Evolutionary conservation across 1,140 invertebrate species (phyloP), one percentile per base, ranked within the genome.

Genomic region (Panonychus citri): DNA sequence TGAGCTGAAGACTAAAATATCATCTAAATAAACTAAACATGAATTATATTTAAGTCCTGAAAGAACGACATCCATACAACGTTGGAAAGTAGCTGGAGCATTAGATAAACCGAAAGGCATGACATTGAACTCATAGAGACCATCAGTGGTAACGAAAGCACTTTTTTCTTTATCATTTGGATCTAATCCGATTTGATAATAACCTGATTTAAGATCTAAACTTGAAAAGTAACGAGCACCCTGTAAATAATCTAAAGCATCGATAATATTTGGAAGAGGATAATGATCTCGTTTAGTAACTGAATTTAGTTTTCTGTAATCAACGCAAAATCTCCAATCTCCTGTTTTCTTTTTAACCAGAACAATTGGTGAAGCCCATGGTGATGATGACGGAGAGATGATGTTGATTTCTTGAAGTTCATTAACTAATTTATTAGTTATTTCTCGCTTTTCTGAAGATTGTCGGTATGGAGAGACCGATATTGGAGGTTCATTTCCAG

Each of bases 341-440:
- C 57, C 57, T 26, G 57, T 28, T 26, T 24, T 24, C 34, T 59
- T 59, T 17, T 21, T 25, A 8, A 57, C 57, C 21, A 59, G 25
- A 13, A 59, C 42, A 37, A 57, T 15, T 13, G 53, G 53, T 25
- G 25, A 34, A 1, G 24, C 5, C 10, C 27, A 54, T 5, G 68
- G 63, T 1, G n/a, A 55, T 15, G 54, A 57, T 17, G 66, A 69
- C 43, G 64, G 59, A 12, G 64, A 56, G 42, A 73, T 68, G 1
- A 73, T 67, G 8, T 64, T 62, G 8, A 54, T 58, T 17, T 63
- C 24, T 57, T 68, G 49, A 8, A 69, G 39, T 26, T 70, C 64
- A n/a, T 64, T 46, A n/a, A 71, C 42, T 54, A 13, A 27, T 25
- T 25, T 34, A 5, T 24, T 10, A 10, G 25, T n/a, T 54, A 21